These are phyloP conservation scores for Drosophila pseudotalamancana DNA, from an alignment of 2,888 invertebrate species.

Conservation along the genomic window DNA sequence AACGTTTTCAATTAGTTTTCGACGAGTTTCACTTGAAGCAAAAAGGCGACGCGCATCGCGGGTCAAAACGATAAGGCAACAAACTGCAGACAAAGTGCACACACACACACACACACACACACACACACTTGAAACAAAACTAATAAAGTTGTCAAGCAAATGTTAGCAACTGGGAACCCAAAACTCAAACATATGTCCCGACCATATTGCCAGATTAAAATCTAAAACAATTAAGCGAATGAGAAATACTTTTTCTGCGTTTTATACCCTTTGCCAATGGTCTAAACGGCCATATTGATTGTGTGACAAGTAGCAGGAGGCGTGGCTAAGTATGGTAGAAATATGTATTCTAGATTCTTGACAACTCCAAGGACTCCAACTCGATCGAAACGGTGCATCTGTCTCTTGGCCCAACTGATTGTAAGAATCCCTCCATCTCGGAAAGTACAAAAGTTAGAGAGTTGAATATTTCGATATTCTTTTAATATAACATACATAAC, in stretches of 20 bases:
- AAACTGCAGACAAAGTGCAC: conserved; percentile 59
- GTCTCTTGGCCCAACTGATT: too few species aligned
- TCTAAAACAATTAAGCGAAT: conserved; percentile 76
- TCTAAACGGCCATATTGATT: too few species aligned
- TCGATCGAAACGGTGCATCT: too few species aligned
- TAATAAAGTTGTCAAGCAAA: conserved; percentile 75
- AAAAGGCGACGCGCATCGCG: conserved; percentile 53
- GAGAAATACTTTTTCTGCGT: conserved; percentile 53
- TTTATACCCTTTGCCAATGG: neutral
- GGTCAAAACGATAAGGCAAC: conserved; percentile 68
- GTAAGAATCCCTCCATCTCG: neutral
- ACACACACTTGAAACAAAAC: conserved; percentile 42
- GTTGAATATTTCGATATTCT: too few species aligned
- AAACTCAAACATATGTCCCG: conserved; percentile 62
- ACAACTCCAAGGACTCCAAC: too few species aligned
- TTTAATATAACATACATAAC: too few species aligned
- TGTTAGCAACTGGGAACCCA: conserved; percentile 33
- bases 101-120: conserved; percentile 20
- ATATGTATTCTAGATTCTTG: too few species aligned
- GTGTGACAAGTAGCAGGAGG: too few species aligned
- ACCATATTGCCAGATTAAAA: conserved; percentile 71
- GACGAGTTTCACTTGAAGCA: conserved; percentile 42
- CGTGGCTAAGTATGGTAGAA: too few species aligned
- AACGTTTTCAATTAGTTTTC: conserved; percentile 74
- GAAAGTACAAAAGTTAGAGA: too few species aligned